A percentile compares a stretch with the other conserved stretches of the same genome.
Evolutionary conservation across 1,140 invertebrate genomes (phyloP).

Genomic region (Pseudomyrmex gracilis): DNA sequence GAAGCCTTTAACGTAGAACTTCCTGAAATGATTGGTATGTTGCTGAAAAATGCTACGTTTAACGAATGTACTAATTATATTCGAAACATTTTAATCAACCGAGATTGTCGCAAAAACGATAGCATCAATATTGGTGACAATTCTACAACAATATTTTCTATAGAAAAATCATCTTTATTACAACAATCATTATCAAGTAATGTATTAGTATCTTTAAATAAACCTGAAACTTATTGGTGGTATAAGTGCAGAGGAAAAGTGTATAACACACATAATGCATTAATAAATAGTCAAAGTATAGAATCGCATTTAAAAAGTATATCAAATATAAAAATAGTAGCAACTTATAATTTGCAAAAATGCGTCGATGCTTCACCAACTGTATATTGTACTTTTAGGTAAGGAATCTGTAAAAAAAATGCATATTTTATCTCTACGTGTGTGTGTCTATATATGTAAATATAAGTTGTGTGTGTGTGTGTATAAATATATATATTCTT

Average conservation of each 20-base stretch:
- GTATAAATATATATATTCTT: conserved; percentile 72
- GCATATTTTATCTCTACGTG: conserved; percentile 72
- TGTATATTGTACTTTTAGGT: conserved; percentile 85
- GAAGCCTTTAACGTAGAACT: conserved; percentile 73
- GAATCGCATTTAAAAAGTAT: conserved; percentile 43
- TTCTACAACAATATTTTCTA: not conserved
- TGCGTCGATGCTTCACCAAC: conserved; percentile 91
- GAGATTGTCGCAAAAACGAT: not conserved
- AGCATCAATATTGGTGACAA: not conserved
- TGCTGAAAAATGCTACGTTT: conserved; percentile 78
- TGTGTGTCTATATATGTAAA: too few species aligned
- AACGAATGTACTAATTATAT: conserved; percentile 71
- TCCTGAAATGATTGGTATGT: conserved; percentile 78
- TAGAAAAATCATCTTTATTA: not conserved
- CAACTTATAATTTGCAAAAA: conserved; percentile 87
- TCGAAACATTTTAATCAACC: conserved; percentile 13
- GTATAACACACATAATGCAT: not conserved
- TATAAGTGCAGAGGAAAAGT: conserved; percentile 83
- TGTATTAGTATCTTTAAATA: not conserved
- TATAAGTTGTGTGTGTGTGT: too few species aligned
- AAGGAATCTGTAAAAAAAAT: conserved; percentile 73
- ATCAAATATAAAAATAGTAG: conserved; percentile 70
- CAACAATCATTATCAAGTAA: not conserved
- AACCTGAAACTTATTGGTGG: conserved; percentile 64
- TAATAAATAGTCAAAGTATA: not conserved